Base-by-base conservation (phyloP, 2,797 vertebrate species). In the Sebastes miniatus region DNA sequence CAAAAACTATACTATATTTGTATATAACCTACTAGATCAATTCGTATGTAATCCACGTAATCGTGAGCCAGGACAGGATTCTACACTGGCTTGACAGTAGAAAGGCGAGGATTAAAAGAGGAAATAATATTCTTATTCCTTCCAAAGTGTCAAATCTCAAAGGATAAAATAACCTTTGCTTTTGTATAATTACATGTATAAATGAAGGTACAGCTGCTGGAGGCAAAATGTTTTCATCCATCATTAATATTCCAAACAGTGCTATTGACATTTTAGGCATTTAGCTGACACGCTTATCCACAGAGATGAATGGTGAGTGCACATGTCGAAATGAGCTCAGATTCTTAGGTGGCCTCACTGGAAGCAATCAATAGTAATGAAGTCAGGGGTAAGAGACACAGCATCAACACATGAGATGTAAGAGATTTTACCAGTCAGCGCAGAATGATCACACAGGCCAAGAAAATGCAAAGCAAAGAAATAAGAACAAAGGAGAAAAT, bases 241-340 rank as follows among this genome's bases (percentile, higher is more conserved):
- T 75, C 52, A 76, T 85, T 79, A 65, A 70, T 77, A 81, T 81
- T 84, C 81, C 39, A 69, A 80, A 70, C 57, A 10, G 69, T 3
- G 8, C 59, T 73, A 57, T 77, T 80, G 85, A 89, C 77, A 77
- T 87, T 83, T 89, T 3, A 25, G 62, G 6, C 27, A 14, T 62
- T 80, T 47, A 20, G 58, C 27, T 5, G 64, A 62, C n/a, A 20
- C 68, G 68, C 54, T 20, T 9, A 20, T 65, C 32, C 63, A 57
- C 54, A 62, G 70, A 62, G 74, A 68, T 7, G 34, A 59, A 57
- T 6, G 73, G 64, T 16, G 47, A 74, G 36, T 2, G 18, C 64
- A 68, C 13, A 52, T 16, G 32, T 57, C 3, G 7, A 79, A 69
- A 76, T 61, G 13, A 70, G 70, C 70, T 76, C 54, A 10, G 52